Base-by-base conservation (phyloP, 2,888 invertebrate species). In the Hydroisotoma schaefferi region DNA sequence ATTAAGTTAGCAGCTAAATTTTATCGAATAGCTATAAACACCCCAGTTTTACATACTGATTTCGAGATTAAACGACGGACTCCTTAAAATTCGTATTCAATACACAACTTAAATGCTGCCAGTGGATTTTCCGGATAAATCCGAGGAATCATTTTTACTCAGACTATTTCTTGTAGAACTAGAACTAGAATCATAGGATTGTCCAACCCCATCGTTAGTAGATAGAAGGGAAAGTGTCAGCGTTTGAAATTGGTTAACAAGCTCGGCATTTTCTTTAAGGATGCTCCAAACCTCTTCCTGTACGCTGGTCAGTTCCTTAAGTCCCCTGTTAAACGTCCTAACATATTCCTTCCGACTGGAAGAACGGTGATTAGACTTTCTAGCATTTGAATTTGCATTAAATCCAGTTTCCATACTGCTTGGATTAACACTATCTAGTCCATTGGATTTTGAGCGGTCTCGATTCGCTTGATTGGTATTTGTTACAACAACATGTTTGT, bases 241-340 rank as follows among this genome's bases (percentile, higher is more conserved):
- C 15, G 73, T 71, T 56, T 76, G 74, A 53, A 78, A 76, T 64
- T 77, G 74, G 57, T 75, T 73, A 18, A 80, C 75, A n/a, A 80
- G 73, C 55, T 76, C 75, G 1, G 75, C 75, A 74, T 80, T 81
- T 69, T 78, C 78, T 61, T 75, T 74, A 4, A 80, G 65, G 47
- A 78, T 74, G 44, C 74, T 72, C 61, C 76, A 75, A 48, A 80
- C 78, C 71, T 78, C 78, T 55, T 77, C 76, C 68, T 77, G 75
- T 5, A 74, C 72, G 44, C 61, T 70, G 27, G 71, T 71, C 33
- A 77, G 71, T 54, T 76, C 75, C 53, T 74, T 73, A 18, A 76
- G 70, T 47, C 75, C 72, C 23, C 67, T 67, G 44, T 69, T 66
- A 46, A 72, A 67, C 22, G 69, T 68, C 53, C 62, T 65, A 8